These are phyloP conservation scores for Apis dorsata DNA, from an alignment of 1,140 invertebrate genomes.

Conservation along the genomic window DNA sequence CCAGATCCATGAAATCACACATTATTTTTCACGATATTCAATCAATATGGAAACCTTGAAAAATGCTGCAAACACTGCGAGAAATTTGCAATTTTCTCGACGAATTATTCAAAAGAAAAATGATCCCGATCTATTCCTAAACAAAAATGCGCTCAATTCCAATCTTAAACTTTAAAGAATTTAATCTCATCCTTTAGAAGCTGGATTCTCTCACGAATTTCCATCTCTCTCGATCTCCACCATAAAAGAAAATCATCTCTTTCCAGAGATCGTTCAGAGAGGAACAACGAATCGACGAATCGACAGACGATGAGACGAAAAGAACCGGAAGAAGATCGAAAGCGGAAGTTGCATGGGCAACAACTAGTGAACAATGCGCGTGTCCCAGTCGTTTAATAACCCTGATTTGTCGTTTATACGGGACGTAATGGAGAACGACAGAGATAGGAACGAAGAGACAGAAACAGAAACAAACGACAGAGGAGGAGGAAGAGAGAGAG, in stretches of 20 bases:
- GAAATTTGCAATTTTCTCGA: neutral
- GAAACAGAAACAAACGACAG: neutral
- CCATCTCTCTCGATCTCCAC: too few species aligned
- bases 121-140: too few species aligned
- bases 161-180: too few species aligned
- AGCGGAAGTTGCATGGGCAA: constrained; percentile 64
- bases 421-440: constrained; percentile 57
- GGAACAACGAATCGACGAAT: neutral
- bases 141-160: too few species aligned
- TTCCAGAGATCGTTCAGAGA: too few species aligned
- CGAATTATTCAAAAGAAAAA: neutral
- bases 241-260: too few species aligned
- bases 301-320: neutral
- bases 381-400: constrained; percentile 70
- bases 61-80: neutral
- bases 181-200: too few species aligned
- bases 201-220: too few species aligned
- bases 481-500: neutral
- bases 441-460: neutral
- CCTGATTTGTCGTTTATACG: constrained; percentile 70
- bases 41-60: neutral
- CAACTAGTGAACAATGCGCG: constrained; percentile 52
- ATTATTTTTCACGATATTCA: neutral
- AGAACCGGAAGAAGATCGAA: constrained; percentile 54
- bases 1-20: neutral